Evolutionary conservation across 2,113 vertebrate genomes (phyloP).

Genomic region (Zapornia atra): DNA sequence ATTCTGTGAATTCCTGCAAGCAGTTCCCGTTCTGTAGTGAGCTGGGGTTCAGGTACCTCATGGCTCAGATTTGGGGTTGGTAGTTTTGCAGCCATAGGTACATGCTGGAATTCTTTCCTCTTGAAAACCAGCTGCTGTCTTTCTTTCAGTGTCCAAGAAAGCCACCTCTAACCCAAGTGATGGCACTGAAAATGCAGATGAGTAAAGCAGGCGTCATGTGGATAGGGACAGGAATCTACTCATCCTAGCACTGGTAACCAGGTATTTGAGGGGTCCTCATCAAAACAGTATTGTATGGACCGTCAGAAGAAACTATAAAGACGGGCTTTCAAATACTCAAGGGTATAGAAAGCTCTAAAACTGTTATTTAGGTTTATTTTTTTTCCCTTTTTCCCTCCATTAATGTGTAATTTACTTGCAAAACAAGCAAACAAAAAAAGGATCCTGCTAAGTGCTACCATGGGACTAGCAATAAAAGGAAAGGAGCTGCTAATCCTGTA

Average conservation of each 20-base stretch:
- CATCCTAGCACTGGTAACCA: not conserved
- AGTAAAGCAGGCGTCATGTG: not conserved
- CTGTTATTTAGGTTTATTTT: not conserved
- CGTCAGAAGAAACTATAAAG: not conserved
- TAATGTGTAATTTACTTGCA: not conserved
- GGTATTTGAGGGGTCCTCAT: not conserved
- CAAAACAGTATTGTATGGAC: not conserved
- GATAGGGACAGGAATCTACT: not conserved
- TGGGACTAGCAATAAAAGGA: not conserved
- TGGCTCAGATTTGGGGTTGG: not conserved
- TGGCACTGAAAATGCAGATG: not conserved
- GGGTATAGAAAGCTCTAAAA: not conserved
- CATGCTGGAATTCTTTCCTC: accelerated
- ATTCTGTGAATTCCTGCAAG: not conserved
- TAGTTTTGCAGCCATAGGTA: not conserved
- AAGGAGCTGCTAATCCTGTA: not conserved
- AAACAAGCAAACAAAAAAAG: not conserved
- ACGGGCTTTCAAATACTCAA: not conserved
- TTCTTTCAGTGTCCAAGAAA: not conserved
- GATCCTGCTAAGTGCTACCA: not conserved
- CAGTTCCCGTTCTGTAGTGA: accelerated
- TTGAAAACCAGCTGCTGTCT: not conserved
- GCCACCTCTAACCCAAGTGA: not conserved
- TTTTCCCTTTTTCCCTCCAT: not conserved
- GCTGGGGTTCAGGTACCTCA: accelerated